Conservation (phyloP, 2,888 invertebrate species). For the Eumacrocentrus americanus region DNA sequence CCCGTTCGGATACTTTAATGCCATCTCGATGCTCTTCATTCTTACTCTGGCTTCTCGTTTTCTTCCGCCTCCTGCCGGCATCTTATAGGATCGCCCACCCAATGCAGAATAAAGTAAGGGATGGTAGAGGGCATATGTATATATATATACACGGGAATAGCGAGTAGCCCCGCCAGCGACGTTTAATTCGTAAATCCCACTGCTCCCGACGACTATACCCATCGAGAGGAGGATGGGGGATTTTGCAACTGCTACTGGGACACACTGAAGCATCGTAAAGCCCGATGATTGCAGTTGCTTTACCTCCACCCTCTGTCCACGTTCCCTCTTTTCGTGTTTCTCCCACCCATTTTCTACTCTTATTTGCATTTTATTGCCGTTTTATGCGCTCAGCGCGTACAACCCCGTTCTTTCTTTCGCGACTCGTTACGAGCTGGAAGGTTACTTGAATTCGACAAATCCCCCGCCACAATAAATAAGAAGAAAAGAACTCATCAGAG, state of each 20-base stretch:
- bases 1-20: slow-evolving; percentile 24
- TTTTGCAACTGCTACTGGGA: slow-evolving; percentile 31
- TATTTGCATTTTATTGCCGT: slow-evolving; percentile 44
- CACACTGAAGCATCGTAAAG: slow-evolving; percentile 38
- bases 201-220: neutral
- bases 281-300: slow-evolving; percentile 38
- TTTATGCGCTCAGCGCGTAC: slow-evolving; percentile 35
- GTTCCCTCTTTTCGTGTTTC: slow-evolving; percentile 2
- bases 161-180: slow-evolving; percentile 10
- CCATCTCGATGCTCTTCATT: slow-evolving; percentile 17
- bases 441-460: slow-evolving; percentile 28
- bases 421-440: slow-evolving; percentile 28
- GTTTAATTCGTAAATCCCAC: slow-evolving; percentile 29
- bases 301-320: slow-evolving; percentile 22
- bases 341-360: slow-evolving; percentile 22
- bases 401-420: slow-evolving; percentile 19
- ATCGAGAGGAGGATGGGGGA: slow-evolving; percentile 14
- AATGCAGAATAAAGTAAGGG: slow-evolving; percentile 19
- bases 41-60: slow-evolving; percentile 4
- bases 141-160: neutral
- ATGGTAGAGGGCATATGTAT: neutral
- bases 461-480: slow-evolving; percentile 8
- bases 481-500: too few species aligned
- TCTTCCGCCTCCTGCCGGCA: slow-evolving; percentile 6
- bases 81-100: slow-evolving; percentile 11